Evolutionary conservation across 2,113 vertebrate genomes (phyloP).

Genomic region (Camelus bactrianus): DNA sequence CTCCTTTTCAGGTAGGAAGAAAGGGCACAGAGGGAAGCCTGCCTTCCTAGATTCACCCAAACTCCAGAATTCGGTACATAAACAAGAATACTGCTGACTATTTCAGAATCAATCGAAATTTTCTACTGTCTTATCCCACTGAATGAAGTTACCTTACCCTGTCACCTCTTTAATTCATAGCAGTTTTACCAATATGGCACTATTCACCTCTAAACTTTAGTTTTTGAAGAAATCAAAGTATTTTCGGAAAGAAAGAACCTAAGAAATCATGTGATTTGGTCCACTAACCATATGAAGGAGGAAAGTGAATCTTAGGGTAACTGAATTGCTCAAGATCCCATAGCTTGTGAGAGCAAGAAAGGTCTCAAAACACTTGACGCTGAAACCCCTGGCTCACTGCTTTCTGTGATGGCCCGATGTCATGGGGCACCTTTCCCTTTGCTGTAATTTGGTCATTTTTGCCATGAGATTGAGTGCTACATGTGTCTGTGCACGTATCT

Average conservation of each 20-base stretch:
- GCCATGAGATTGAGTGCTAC: too few species aligned
- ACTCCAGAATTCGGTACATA: background rate
- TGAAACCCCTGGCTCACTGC: background rate
- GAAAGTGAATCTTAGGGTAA: background rate
- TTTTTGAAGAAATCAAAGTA: background rate
- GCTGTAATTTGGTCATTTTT: rapidly evolving
- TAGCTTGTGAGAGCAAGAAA: background rate
- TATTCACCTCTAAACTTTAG: background rate
- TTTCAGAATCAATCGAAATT: background rate
- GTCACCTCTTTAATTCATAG: background rate
- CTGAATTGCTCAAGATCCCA: background rate
- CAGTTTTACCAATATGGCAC: background rate
- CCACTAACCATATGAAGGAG: background rate
- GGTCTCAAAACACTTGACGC: background rate
- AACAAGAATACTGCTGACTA: rapidly evolving
- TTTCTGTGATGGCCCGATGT: too few species aligned
- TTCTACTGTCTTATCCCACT: background rate
- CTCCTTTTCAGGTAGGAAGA: background rate
- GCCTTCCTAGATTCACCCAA: background rate
- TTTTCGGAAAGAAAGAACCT: background rate
- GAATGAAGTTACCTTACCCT: too few species aligned
- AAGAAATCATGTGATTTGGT: background rate
- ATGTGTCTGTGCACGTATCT: too few species aligned
- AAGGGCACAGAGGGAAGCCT: too few species aligned
- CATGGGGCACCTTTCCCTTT: background rate